Conservation (phyloP, 2,888 invertebrate genomes). For the Empis livida region DNA sequence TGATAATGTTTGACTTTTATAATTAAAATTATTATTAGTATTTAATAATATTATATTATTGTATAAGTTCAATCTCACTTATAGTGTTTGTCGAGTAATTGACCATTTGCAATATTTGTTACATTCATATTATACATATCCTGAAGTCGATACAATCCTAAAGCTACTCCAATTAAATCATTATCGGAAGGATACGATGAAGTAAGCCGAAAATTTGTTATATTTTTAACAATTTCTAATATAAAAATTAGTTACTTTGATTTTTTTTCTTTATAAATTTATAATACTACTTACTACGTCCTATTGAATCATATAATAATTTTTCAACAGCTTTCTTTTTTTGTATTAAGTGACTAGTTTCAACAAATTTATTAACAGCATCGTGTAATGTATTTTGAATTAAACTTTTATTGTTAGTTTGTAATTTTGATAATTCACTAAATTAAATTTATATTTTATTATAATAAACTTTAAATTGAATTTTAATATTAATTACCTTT, state of each 20-base stretch:
- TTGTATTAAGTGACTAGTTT: too few relatives aligned
- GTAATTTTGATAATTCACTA: too few relatives aligned
- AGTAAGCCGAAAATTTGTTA: neutral
- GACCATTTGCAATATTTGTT: constrained; percentile 37
- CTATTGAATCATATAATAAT: too few relatives aligned
- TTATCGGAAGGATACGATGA: constrained; percentile 54
- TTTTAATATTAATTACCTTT: too few relatives aligned
- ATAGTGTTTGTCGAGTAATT: constrained; percentile 24
- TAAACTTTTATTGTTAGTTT: too few relatives aligned
- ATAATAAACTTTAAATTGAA: too few relatives aligned
- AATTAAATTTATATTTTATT: too few relatives aligned
- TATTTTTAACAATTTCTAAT: constrained; percentile 1
- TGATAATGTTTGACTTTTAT: constrained; percentile 19
- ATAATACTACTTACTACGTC: too few relatives aligned
- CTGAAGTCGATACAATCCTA: constrained; percentile 58
- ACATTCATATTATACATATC: constrained; percentile 46
- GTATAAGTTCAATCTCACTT: constrained; percentile 1
- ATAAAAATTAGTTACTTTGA: constrained; percentile 2
- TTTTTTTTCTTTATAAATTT: too few relatives aligned
- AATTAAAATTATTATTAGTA: neutral
- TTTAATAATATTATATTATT: neutral
- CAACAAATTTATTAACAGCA: too few relatives aligned
- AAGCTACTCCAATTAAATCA: constrained; percentile 82
- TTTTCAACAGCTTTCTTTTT: too few relatives aligned
- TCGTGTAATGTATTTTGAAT: too few relatives aligned